These are phyloP conservation scores for Grus americana DNA, from an alignment of 2,113 vertebrate species.

Conservation along the genomic window DNA sequence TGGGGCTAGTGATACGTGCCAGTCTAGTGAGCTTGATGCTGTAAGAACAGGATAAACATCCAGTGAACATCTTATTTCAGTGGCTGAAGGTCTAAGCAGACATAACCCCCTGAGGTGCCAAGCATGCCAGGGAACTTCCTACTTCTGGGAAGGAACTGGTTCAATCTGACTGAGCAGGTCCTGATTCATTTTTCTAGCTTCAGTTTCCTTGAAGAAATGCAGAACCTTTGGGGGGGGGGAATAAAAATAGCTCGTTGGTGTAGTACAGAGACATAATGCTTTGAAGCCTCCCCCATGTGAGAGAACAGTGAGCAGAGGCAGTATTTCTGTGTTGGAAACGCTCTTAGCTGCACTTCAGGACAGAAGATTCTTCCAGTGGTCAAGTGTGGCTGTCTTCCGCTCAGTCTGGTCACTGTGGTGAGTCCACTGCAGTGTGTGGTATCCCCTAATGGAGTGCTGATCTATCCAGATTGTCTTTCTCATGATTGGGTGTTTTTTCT, in stretches of 20 bases:
- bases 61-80: background rate
- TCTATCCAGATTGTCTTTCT: background rate
- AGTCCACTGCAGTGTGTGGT: background rate
- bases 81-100: background rate
- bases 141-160: background rate
- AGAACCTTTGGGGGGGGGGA: background rate
- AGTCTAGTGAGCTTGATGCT: background rate
- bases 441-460: background rate
- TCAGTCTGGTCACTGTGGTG: background rate
- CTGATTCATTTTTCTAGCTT: slow-evolving; percentile 34
- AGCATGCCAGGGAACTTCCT: background rate
- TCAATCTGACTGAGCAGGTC: background rate
- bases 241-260: slow-evolving; percentile 36
- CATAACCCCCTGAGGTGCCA: background rate
- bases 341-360: background rate
- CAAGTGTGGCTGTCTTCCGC: background rate
- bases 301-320: background rate
- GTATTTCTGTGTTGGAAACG: background rate
- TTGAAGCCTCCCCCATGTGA: background rate
- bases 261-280: background rate
- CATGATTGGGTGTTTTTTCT: background rate
- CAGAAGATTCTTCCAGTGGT: background rate
- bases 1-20: background rate
- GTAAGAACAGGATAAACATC: background rate
- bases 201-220: slow-evolving; percentile 44